Evolutionary conservation across 2,113 vertebrate species (phyloP).

Genomic region (Arizona elegans): DNA sequence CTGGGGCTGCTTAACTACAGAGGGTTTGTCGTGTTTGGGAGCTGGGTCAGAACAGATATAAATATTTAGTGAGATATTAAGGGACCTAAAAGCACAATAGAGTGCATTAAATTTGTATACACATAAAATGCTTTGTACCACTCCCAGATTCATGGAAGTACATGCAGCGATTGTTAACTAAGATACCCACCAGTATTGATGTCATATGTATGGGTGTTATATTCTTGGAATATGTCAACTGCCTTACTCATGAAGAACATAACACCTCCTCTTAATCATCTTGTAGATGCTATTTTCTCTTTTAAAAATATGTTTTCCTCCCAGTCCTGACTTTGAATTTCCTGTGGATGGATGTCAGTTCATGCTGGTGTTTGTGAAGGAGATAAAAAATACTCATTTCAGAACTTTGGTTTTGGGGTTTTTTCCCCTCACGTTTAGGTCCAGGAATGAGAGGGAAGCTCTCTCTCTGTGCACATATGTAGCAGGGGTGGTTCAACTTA

Average conservation of each 20-base stretch:
- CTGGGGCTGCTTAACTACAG: too few species aligned
- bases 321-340: not conserved
- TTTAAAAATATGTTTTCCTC: not conserved
- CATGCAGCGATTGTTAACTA: not conserved
- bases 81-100: not conserved
- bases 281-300: not conserved
- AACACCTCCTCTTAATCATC: not conserved
- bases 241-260: not conserved
- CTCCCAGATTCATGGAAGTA: not conserved
- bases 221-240: not conserved
- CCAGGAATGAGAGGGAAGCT: not conserved
- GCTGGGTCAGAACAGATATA: not conserved
- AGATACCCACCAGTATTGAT: not conserved
- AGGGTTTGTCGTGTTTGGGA: too few species aligned
- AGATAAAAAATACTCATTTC: too few species aligned
- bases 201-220: not conserved
- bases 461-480: not conserved
- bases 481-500: too few species aligned
- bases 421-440: not conserved
- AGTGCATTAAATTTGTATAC: not conserved
- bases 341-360: too few species aligned
- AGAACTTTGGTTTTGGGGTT: too few species aligned
- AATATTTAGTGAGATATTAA: not conserved
- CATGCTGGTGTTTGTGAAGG: too few species aligned
- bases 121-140: not conserved